phyloP scores from a whole-genome alignment of 2,797 vertebrate species.

The Phrynocephalus vlangalii region DNA sequence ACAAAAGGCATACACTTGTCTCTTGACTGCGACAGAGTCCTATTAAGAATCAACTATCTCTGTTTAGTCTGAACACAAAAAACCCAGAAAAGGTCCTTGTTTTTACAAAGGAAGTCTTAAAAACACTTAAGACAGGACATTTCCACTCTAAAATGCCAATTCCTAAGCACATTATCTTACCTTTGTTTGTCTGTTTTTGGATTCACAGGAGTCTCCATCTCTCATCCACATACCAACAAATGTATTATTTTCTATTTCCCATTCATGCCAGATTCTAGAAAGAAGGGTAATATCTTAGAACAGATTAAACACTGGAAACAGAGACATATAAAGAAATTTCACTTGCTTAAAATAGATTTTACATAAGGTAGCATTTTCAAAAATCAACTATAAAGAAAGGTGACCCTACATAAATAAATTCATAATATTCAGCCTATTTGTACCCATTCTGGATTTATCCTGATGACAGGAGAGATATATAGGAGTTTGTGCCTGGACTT shows the following conservation, averaged over 20 bases:
- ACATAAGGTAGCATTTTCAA: not conserved
- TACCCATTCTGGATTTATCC: too few species aligned
- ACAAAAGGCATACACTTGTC: too few species aligned
- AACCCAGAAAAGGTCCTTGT: too few species aligned
- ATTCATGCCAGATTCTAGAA: slow-evolving; percentile 96
- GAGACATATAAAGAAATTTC: not conserved
- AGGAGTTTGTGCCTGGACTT: too few species aligned
- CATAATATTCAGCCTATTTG: too few species aligned
- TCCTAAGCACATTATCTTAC: slow-evolving; percentile 66
- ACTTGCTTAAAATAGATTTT: not conserved
- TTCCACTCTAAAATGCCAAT: not conserved
- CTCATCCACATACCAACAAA: slow-evolving; percentile 98
- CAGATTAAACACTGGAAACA: not conserved
- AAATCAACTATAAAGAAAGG: not conserved
- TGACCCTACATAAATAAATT: too few species aligned
- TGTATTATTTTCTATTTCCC: slow-evolving; percentile 94
- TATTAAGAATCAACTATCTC: too few species aligned
- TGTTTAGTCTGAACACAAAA: too few species aligned
- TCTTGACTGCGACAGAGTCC: too few species aligned
- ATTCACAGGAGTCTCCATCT: slow-evolving; percentile 92
- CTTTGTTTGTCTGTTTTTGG: slow-evolving; percentile 92
- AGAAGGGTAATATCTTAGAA: slow-evolving; percentile 12
- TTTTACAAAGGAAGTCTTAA: not conserved
- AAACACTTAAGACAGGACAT: not conserved
- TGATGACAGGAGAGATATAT: too few species aligned